phyloP scores from a whole-genome alignment of 1,140 invertebrate genomes.

The Pygmarrhopalites habei region DNA sequence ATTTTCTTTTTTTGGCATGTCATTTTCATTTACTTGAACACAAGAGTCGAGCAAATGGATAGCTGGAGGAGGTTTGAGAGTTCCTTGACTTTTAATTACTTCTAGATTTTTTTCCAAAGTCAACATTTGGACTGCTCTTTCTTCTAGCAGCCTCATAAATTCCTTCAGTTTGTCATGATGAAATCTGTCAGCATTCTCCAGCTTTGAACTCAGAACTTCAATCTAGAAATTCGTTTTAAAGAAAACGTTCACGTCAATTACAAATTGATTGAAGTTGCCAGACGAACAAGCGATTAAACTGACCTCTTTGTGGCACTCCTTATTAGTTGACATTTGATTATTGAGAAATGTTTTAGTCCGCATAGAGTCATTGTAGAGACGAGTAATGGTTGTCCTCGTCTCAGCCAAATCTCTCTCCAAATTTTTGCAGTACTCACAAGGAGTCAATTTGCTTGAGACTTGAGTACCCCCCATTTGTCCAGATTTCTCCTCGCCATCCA shows the following conservation, averaged over 20 bases:
- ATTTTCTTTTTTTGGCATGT: no score
- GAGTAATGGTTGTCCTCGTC: neutral
- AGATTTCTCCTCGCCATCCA: no score
- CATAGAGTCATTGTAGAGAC: slow-evolving; percentile 14
- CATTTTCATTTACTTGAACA: no score
- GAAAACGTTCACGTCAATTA: no score
- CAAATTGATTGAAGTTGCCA: no score
- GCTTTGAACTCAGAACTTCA: slow-evolving; percentile 13
- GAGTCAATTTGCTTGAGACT: no score
- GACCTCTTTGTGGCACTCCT: slow-evolving; percentile 22
- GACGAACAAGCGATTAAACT: no score
- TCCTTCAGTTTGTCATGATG: slow-evolving; percentile 20
- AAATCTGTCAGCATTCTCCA: slow-evolving; percentile 14
- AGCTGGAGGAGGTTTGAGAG: no score
- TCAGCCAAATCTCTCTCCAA: slow-evolving; percentile 2
- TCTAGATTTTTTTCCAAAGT: slow-evolving; percentile 20
- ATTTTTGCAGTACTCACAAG: slow-evolving; percentile 9
- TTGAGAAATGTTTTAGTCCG: slow-evolving; percentile 17
- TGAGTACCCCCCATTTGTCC: no score
- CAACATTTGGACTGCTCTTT: slow-evolving; percentile 14
- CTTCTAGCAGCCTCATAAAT: slow-evolving; percentile 16
- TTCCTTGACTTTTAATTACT: slow-evolving; percentile 1
- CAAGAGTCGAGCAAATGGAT: neutral
- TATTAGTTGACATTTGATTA: slow-evolving; percentile 20
- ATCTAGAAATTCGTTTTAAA: slow-evolving; percentile 16